Conservation (phyloP, 64 coral and sea anemone genomes). For the Catalaphyllia jardinei region DNA sequence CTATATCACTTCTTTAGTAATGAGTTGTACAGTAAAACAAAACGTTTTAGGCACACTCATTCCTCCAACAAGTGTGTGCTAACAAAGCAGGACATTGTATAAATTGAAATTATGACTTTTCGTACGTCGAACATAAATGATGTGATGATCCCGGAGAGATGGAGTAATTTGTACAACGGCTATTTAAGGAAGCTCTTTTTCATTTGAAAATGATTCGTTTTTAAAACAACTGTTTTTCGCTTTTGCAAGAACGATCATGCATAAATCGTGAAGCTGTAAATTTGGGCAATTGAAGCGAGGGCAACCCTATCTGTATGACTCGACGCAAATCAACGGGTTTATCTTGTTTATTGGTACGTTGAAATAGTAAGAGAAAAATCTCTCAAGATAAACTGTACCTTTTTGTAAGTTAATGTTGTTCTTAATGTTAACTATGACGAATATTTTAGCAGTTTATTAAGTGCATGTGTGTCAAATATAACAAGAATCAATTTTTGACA, state of each 20-base stretch:
- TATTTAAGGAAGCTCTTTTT: conserved; percentile 11
- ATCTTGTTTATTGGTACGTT: not conserved
- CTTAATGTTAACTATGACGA: not conserved
- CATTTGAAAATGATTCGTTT: conserved; percentile 14
- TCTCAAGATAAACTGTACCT: not conserved
- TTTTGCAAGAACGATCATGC: not conserved
- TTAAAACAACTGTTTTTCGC: not conserved
- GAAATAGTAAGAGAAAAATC: not conserved
- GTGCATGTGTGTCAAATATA: not conserved
- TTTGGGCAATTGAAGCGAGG: not conserved
- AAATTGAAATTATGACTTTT: conserved; percentile 39
- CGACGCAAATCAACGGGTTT: not conserved
- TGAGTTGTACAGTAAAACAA: not conserved
- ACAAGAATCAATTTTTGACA: conserved; percentile 16
- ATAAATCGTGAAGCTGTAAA: not conserved
- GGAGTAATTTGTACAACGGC: not conserved
- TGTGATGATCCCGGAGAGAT: conserved; percentile 6
- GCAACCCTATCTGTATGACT: not conserved
- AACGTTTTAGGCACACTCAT: not conserved
- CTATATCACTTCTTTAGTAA: not conserved
- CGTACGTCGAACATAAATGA: conserved; percentile 16
- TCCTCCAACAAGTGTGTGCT: not conserved
- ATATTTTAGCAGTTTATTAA: not conserved
- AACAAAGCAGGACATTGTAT: conserved; percentile 18
- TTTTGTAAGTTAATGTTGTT: not conserved